Conservation (phyloP, 2,888 invertebrate species). For the Perdita meconis region DNA sequence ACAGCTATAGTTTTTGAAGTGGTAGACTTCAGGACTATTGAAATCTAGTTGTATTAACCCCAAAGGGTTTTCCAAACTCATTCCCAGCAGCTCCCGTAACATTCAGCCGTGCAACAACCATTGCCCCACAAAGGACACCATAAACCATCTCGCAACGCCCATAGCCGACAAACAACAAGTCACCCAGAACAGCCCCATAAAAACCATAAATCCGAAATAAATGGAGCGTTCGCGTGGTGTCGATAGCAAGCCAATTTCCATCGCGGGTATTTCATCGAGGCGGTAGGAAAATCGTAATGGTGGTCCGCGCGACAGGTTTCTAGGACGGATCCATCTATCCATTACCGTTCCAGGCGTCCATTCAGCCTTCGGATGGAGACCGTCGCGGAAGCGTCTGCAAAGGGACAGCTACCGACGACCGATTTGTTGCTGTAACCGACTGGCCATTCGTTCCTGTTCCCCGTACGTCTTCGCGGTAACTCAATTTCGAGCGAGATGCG, state of each 20-base stretch:
- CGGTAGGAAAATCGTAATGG: neutral
- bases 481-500: neutral
- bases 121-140: too few species aligned
- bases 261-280: slow-evolving; percentile 5
- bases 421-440: slow-evolving; percentile 32
- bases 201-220: too few species aligned
- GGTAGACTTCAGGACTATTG: too few species aligned
- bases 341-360: slow-evolving; percentile 37
- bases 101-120: too few species aligned
- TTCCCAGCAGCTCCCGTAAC: too few species aligned
- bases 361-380: slow-evolving; percentile 14
- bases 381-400: slow-evolving; percentile 27
- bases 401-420: slow-evolving; percentile 24
- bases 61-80: too few species aligned
- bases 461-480: slow-evolving; percentile 19
- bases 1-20: too few species aligned
- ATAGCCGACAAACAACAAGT: too few species aligned
- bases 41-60: too few species aligned
- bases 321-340: slow-evolving; percentile 24
- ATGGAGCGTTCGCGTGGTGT: too few species aligned
- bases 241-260: slow-evolving; percentile 18
- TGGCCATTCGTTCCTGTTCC: slow-evolving; percentile 18
- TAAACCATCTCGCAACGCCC: too few species aligned
- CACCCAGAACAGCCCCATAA: too few species aligned
- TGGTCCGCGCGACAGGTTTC: slow-evolving; percentile 4